Evolutionary conservation across 2,888 invertebrate species (phyloP).

Genomic region (Drosophila ezoana): DNA sequence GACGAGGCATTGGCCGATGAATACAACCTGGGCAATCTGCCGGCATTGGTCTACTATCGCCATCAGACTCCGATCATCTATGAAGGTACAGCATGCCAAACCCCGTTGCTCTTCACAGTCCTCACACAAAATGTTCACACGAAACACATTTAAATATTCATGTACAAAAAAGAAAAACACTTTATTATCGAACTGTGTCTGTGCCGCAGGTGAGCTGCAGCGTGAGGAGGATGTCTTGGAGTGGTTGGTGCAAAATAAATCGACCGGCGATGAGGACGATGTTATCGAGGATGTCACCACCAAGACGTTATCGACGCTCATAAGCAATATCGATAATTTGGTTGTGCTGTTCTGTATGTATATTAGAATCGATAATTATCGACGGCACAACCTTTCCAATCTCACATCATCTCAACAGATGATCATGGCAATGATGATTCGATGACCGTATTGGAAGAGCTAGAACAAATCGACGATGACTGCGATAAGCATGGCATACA

Average conservation of each 20-base stretch:
- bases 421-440: conserved; percentile 96
- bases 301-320: conserved; percentile 94
- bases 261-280: conserved; percentile 96
- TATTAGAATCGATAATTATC: conserved; percentile 8
- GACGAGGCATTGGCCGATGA: conserved; percentile 96
- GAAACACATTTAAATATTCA: conserved; percentile 20
- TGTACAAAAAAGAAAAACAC: conserved; percentile 11
- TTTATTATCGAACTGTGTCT: conserved; percentile 49
- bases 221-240: conserved; percentile 96
- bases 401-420: conserved; percentile 86
- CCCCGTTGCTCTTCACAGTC: conserved; percentile 2
- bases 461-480: conserved; percentile 97
- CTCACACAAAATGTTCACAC: conserved; percentile 2
- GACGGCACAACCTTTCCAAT: conserved; percentile 15
- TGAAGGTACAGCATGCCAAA: conserved; percentile 88
- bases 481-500: conserved; percentile 96
- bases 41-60: conserved; percentile 96
- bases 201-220: conserved; percentile 90
- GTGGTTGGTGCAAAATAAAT: conserved; percentile 97
- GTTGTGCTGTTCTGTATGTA: conserved; percentile 96
- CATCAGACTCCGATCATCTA: conserved; percentile 97
- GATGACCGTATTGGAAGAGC: conserved; percentile 92
- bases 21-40: conserved; percentile 95
- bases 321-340: conserved; percentile 95
- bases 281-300: conserved; percentile 97